Percentiles rank a stretch among this genome's conserved stretches.
These are phyloP conservation scores for Sitta europaea DNA, from an alignment of 2,113 vertebrate species.

Conservation along the genomic window DNA sequence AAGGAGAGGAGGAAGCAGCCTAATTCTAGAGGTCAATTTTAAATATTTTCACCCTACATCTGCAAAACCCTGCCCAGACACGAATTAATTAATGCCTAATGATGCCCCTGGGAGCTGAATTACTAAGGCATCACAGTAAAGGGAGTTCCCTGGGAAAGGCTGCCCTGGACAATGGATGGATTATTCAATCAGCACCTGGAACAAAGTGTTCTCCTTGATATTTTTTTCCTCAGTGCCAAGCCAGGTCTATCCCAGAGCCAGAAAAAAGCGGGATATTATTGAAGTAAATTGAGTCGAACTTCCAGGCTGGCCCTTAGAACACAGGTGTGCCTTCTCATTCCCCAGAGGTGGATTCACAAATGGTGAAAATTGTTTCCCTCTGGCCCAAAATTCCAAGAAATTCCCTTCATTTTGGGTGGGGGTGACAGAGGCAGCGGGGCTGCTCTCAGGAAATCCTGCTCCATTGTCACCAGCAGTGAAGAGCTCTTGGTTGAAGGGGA, in stretches of 20 bases:
- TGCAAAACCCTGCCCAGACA: background rate
- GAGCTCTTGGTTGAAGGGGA: background rate
- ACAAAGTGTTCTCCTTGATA: background rate
- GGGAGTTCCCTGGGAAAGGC: conserved; percentile 6
- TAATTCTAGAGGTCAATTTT: background rate
- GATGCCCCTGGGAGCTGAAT: background rate
- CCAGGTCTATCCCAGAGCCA: background rate
- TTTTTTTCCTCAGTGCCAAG: background rate
- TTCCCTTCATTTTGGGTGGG: background rate
- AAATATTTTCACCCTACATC: background rate
- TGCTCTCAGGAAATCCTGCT: background rate
- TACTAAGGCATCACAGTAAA: background rate
- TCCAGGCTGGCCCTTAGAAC: background rate
- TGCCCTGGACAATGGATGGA: background rate
- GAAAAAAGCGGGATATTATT: background rate
- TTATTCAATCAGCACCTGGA: background rate
- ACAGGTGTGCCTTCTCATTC: accelerated
- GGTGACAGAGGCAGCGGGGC: background rate
- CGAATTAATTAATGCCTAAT: background rate
- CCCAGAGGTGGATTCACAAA: background rate
- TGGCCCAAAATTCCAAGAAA: background rate
- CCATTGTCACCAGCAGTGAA: background rate
- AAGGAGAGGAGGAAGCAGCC: background rate
- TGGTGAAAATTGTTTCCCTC: background rate
- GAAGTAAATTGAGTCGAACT: background rate